A percentile compares a stretch with the other conserved stretches of the same genome.
Conservation (phyloP, 1,140 invertebrate species). For the Zaprionus kolodkinae region DNA sequence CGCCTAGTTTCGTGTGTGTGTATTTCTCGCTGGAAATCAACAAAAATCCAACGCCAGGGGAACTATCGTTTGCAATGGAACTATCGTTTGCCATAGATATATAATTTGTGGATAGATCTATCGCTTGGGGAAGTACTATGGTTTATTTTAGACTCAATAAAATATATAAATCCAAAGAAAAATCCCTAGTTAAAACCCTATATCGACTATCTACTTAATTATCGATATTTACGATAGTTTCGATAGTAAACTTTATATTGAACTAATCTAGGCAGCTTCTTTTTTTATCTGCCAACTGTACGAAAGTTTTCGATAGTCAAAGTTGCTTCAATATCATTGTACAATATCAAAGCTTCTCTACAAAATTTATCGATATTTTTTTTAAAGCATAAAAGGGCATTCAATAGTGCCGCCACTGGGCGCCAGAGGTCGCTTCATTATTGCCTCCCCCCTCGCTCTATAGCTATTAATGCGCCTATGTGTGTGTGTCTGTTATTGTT, state of each 20-base stretch:
- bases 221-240: neutral
- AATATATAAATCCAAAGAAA: too few species aligned
- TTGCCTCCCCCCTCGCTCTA: conserved; percentile 22
- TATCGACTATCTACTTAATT: neutral
- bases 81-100: too few species aligned
- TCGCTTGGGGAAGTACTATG: too few species aligned
- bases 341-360: neutral
- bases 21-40: neutral
- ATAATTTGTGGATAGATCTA: too few species aligned
- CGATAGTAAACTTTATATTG: neutral
- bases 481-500: conserved; percentile 22
- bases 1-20: neutral
- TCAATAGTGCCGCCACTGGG: neutral
- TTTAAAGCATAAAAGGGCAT: neutral
- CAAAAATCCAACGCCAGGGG: neutral
- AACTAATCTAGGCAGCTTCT: too few species aligned
- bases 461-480: neutral
- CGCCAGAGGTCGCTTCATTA: conserved; percentile 23
- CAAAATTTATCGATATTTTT: neutral
- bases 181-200: neutral
- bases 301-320: neutral
- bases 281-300: neutral
- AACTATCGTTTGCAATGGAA: too few species aligned
- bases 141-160: too few species aligned
- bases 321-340: neutral